Conservation (phyloP, 2,113 vertebrate species). For the Clarias batrachus region DNA sequence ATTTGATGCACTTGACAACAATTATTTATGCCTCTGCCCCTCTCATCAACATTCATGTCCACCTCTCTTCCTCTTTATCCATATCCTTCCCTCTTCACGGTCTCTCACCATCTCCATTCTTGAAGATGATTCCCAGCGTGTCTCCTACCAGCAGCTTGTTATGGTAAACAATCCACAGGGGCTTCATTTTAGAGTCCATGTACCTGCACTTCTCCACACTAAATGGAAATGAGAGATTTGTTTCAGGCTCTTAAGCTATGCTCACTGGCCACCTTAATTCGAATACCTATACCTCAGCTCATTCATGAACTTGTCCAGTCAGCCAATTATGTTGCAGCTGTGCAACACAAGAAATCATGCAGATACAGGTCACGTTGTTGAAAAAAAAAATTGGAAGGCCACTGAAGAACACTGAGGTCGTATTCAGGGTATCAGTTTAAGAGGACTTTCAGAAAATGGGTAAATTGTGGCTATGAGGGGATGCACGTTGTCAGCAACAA, state of each 20-base stretch:
- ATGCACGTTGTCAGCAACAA: neutral
- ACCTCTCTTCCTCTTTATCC: neutral
- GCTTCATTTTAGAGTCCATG: slow-evolving; percentile 99
- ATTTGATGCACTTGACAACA: neutral
- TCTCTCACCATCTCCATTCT: slow-evolving; percentile 92
- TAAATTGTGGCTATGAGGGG: neutral
- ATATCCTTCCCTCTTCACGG: neutral
- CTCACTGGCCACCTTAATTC: neutral
- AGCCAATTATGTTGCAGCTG: neutral
- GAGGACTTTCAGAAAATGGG: neutral
- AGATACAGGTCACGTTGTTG: neutral
- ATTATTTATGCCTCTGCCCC: neutral
- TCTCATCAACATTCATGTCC: neutral
- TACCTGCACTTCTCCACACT: slow-evolving; percentile 95
- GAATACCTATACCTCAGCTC: neutral
- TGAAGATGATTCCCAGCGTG: slow-evolving; percentile 92
- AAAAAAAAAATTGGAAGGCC: neutral
- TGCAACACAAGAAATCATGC: neutral
- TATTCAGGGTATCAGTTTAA: neutral
- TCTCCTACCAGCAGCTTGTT: slow-evolving; percentile 90
- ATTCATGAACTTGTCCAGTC: neutral
- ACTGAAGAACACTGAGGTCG: neutral
- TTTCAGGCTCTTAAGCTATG: neutral
- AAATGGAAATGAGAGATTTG: slow-evolving; percentile 19
- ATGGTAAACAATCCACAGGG: slow-evolving; percentile 95